phyloP scores from a whole-genome alignment of 2,888 invertebrate species.

The Drosophila nigricruria region DNA sequence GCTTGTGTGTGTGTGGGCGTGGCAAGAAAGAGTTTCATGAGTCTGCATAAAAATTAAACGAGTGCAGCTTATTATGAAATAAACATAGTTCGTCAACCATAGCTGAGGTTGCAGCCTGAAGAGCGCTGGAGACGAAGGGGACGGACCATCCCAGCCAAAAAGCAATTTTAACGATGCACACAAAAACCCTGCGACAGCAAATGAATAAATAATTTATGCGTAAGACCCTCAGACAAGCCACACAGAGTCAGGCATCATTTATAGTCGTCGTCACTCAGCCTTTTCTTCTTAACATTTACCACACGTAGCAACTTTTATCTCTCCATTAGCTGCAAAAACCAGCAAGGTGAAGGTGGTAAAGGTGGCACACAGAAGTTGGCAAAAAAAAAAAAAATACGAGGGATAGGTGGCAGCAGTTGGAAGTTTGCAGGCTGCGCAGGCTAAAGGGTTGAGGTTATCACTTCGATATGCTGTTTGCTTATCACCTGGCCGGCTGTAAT shows the following conservation, averaged over 20 bases:
- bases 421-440: neutral
- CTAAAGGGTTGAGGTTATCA: conserved; percentile 55
- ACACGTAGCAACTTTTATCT: conserved; percentile 79
- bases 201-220: conserved; percentile 80
- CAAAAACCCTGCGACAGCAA: conserved; percentile 68
- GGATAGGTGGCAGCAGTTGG: conserved; percentile 11
- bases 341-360: conserved; percentile 9
- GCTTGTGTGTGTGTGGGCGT: conserved; percentile 18
- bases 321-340: conserved; percentile 63
- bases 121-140: conserved; percentile 4
- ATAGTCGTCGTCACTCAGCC: conserved; percentile 52
- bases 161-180: conserved; percentile 70
- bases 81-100: conserved; percentile 38
- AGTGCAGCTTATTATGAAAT: conserved; percentile 66
- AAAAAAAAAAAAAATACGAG: neutral
- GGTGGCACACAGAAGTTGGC: conserved; percentile 2
- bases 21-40: conserved; percentile 27
- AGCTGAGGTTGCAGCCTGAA: conserved; percentile 7
- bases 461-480: conserved; percentile 63
- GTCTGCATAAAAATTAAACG: conserved; percentile 22
- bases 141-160: neutral
- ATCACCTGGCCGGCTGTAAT: conserved; percentile 61
- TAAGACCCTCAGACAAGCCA: conserved; percentile 39
- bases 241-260: conserved; percentile 31
- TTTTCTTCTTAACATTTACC: conserved; percentile 62